Evolutionary conservation across 2,888 invertebrate genomes (phyloP), one percentile per base, ranked within the genome.

Genomic region (Glaucopsyche alexis): DNA sequence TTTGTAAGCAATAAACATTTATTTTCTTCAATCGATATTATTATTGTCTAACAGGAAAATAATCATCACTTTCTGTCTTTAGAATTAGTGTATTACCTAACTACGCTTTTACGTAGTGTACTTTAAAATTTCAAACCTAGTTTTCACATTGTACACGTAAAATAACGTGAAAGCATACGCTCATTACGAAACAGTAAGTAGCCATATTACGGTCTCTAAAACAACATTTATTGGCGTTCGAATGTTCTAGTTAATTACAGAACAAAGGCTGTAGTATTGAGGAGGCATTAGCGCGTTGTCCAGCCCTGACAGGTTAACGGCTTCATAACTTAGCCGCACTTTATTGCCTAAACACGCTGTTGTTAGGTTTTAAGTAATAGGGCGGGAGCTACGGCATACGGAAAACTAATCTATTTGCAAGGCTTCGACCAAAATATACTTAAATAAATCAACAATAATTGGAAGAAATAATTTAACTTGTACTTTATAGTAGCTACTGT

Each of bases 231-330:
- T 69, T 69, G 49, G 69, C 19, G 14, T 29, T 49, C 47, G 42
- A 69, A 69, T 49, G 69, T 49, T 69, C 47, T 29, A 49, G 47
- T 69, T 49, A 69, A 69, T 69, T 69, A 69, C 49, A 29, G 19
- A 19, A 16, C 49, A 29, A 49, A 69, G 69, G 29, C 45, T 69
- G 69, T 45, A 67, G 47, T 69, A 49, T 69, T 69, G 69, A 29
- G 49, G 49, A 38, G 47, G 49, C 69, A 29, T 69, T 69, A 45
- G 19, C 67, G 67, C 19, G 69, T 69, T 47, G 45, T 69, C 69
- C 47, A 42, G 42, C 42, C 19, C 69, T 69, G 69, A 69, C 69
- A 69, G 69, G 69, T 69, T 69, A 69, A 69, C 49, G 49, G 49
- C 47, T 69, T 47, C 69, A 69, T 69, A 69, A 69, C 19, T 69